phyloP scores from a whole-genome alignment of 1,140 invertebrate genomes.

The Drosophila repleta region DNA sequence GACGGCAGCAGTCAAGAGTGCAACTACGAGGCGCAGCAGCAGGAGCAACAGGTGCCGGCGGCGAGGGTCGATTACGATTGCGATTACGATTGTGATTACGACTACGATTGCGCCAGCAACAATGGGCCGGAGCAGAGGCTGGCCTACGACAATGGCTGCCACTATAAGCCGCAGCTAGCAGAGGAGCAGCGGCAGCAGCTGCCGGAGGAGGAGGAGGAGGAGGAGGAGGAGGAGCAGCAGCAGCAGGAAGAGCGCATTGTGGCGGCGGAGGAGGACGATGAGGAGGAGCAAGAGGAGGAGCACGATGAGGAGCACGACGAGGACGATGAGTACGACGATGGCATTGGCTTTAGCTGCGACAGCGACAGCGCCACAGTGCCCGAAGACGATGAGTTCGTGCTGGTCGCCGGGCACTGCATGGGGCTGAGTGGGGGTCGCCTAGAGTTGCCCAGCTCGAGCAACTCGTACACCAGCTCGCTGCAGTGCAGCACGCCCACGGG shows the following conservation, averaged over 20 bases:
- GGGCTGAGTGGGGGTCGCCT: not conserved
- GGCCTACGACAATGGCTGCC: conserved; percentile 16
- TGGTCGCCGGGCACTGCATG: conserved; percentile 31
- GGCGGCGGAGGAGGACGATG: not conserved
- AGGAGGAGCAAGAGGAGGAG: not conserved
- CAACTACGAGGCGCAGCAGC: conserved; percentile 19
- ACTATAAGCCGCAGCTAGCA: not conserved
- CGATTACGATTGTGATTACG: conserved; percentile 52
- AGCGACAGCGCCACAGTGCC: conserved; percentile 62
- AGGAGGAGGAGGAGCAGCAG: not conserved
- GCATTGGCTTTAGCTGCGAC: conserved; percentile 75
- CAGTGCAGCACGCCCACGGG: conserved; percentile 54
- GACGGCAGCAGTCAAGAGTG: conserved; percentile 6
- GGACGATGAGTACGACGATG: conserved; percentile 68
- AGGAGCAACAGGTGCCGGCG: conserved; percentile 18
- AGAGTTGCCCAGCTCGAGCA: conserved; percentile 35
- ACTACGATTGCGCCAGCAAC: conserved; percentile 28
- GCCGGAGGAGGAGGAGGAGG: not conserved
- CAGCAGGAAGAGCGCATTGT: not conserved
- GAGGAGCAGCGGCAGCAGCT: not conserved
- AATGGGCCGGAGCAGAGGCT: conserved; percentile 7
- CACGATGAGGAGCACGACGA: conserved; percentile 22
- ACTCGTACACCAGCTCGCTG: conserved; percentile 62
- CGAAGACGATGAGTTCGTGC: conserved; percentile 58
- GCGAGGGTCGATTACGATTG: conserved; percentile 48